A percentile compares a stretch with the other conserved stretches of the same genome.
These are phyloP conservation scores for Micromussa lordhowensis DNA, from an alignment of 92 coral and sea anemone species.

Conservation along the genomic window DNA sequence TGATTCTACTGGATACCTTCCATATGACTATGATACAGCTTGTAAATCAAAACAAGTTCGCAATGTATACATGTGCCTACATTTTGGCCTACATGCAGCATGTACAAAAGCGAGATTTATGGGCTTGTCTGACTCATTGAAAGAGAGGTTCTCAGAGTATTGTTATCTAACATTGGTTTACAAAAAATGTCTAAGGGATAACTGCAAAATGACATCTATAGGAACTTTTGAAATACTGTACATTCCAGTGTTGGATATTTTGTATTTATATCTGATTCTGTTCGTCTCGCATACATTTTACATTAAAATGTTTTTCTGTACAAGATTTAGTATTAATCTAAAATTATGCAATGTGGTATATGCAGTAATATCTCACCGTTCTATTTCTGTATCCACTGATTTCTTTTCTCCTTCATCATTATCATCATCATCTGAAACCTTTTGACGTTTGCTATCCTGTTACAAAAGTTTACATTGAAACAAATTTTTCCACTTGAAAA, in stretches of 20 bases:
- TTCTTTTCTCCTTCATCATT: not conserved
- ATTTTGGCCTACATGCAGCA: too few species aligned
- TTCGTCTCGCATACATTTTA: not conserved
- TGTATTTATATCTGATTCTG: not conserved
- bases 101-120: not conserved
- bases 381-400: not conserved
- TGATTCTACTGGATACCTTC: too few species aligned
- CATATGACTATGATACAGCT: too few species aligned
- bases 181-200: too few species aligned
- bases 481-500: too few species aligned
- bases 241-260: not conserved
- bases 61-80: too few species aligned
- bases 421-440: conserved; percentile 16
- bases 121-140: not conserved
- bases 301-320: not conserved
- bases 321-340: not conserved
- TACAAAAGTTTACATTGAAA: not conserved
- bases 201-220: not conserved
- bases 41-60: too few species aligned
- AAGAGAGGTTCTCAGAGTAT: not conserved
- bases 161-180: not conserved
- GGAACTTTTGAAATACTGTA: not conserved
- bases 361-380: conserved; percentile 1
- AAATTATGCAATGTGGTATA: not conserved
- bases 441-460: conserved; percentile 46